These are phyloP conservation scores for Willisornis vidua DNA, from an alignment of 2,113 vertebrate species.

Conservation along the genomic window DNA sequence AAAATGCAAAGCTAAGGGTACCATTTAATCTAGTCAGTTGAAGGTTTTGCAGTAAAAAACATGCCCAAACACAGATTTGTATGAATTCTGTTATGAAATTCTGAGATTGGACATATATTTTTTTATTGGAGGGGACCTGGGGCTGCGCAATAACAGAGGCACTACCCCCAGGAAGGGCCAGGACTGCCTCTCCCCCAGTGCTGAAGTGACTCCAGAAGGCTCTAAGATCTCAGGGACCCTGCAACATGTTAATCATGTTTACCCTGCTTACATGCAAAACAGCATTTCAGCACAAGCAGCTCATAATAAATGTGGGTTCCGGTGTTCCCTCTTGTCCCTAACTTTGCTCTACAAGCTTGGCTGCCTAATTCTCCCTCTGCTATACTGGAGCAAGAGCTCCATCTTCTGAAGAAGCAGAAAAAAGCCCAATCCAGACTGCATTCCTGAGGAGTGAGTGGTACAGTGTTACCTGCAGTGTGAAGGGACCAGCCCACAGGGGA, in stretches of 20 bases:
- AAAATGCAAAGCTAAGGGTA: background rate
- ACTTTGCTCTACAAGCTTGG: background rate
- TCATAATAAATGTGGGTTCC: fast-evolving
- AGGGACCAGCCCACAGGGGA: background rate
- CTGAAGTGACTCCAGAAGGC: background rate
- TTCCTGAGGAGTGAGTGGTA: background rate
- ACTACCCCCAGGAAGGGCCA: fast-evolving
- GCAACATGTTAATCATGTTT: background rate
- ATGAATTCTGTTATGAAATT: background rate
- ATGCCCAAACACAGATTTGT: background rate
- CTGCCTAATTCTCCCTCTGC: background rate
- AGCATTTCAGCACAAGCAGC: background rate
- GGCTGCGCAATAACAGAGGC: background rate
- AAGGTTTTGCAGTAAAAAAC: background rate
- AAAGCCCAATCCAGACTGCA: background rate
- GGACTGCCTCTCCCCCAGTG: background rate
- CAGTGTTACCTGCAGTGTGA: background rate
- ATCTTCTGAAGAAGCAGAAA: conserved; percentile 46
- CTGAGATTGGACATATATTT: background rate
- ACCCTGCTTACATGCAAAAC: background rate
- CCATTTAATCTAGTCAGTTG: background rate
- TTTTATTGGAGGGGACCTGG: background rate
- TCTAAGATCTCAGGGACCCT: background rate
- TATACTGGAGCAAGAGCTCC: conserved; percentile 38
- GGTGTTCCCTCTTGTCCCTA: background rate